Evolutionary conservation across 37 sponge, comb jelly and placozoan genomes (phyloP).

Genomic region (Crambe crambe): DNA sequence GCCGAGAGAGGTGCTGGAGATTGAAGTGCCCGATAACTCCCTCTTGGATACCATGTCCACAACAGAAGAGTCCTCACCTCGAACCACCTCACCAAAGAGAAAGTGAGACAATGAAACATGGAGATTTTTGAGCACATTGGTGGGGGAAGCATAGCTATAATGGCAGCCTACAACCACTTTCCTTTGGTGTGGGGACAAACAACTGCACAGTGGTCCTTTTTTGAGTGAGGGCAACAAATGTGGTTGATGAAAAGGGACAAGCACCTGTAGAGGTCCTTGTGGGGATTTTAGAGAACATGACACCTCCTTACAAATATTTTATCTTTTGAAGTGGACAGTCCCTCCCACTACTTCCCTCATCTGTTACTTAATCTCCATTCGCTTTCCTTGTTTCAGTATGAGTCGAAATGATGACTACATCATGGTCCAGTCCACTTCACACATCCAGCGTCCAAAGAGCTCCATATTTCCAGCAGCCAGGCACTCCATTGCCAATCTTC

Average conservation of each 20-base stretch:
- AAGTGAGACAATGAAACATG: conserved; percentile 16
- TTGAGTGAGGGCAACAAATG: no score
- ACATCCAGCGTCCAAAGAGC: background rate
- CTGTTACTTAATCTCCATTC: background rate
- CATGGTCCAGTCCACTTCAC: conserved; percentile 10
- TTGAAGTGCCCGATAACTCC: conserved; percentile 56
- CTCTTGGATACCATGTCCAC: conserved; percentile 10
- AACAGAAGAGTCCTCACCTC: background rate
- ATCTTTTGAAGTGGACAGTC: no score
- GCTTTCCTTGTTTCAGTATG: no score
- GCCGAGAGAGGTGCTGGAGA: conserved; percentile 60
- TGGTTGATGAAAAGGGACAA: no score
- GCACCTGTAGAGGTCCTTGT: no score
- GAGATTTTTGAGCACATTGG: no score
- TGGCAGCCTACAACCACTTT: no score
- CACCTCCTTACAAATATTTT: background rate
- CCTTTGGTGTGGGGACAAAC: no score
- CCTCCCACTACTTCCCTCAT: background rate
- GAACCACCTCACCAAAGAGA: conserved; percentile 13
- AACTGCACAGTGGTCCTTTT: no score
- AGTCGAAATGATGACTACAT: conserved; percentile 15
- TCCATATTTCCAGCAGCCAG: background rate
- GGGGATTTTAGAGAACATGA: no score
- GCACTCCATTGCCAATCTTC: background rate
- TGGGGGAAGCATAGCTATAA: no score